Evolutionary conservation across 2,888 invertebrate genomes (phyloP).

Genomic region (Tipula confusa): DNA sequence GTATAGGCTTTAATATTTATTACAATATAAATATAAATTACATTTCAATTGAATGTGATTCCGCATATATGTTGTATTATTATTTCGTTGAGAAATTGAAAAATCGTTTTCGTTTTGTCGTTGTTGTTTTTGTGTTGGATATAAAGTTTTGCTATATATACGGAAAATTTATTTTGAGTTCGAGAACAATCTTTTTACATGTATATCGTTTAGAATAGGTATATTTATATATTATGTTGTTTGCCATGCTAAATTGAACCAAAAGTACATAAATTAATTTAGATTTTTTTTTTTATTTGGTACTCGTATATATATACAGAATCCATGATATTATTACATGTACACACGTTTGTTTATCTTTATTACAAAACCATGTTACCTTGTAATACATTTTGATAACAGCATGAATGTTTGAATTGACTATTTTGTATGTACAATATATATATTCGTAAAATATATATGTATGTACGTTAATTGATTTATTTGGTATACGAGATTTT

Average conservation of each 20-base stretch:
- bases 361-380: constrained; percentile 1
- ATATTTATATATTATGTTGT: neutral
- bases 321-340: neutral
- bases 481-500: neutral
- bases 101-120: neutral
- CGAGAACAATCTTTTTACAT: neutral
- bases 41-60: constrained; percentile 25
- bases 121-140: neutral
- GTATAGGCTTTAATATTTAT: constrained; percentile 1
- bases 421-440: too few species aligned
- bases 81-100: neutral
- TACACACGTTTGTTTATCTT: neutral
- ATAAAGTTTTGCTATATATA: neutral
- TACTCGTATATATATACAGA: neutral
- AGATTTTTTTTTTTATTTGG: neutral
- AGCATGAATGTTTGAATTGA: neutral
- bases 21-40: constrained; percentile 25
- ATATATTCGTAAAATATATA: too few species aligned
- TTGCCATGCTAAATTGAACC: constrained; percentile 3
- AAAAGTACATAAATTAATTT: constrained; percentile 12
- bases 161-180: neutral
- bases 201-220: neutral
- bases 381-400: neutral
- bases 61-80: neutral
- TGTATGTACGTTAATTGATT: neutral